These are phyloP conservation scores for Parauchenoglanis punctatus DNA, from an alignment of 2,797 vertebrate species.

Conservation along the genomic window DNA sequence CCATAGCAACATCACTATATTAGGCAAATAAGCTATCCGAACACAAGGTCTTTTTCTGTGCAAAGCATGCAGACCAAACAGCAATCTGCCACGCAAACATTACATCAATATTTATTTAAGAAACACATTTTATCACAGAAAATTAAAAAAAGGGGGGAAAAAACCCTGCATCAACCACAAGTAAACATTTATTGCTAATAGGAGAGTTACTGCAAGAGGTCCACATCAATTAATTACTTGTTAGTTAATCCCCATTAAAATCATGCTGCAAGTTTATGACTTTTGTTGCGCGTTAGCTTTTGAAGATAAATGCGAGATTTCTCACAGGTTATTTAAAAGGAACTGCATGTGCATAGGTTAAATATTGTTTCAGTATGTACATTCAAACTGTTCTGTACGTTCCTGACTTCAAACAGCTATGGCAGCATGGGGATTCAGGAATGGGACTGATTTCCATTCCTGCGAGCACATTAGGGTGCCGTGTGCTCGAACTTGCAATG, in stretches of 20 bases:
- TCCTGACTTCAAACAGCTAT: not conserved
- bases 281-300: not conserved
- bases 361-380: not conserved
- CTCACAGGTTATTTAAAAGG: not conserved
- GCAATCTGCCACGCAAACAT: not conserved
- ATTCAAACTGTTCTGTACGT: not conserved
- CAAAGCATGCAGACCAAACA: not conserved
- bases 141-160: not conserved
- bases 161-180: not conserved
- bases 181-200: not conserved
- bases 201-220: not conserved
- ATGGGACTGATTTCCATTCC: not conserved
- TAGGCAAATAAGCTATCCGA: not conserved
- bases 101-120: constrained; percentile 4
- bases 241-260: not conserved
- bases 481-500: not conserved
- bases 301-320: not conserved
- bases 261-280: not conserved
- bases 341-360: not conserved
- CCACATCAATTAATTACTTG: not conserved
- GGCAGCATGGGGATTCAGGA: not conserved
- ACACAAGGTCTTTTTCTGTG: not conserved
- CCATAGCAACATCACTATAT: not conserved
- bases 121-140: not conserved
- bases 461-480: not conserved